These are phyloP conservation scores for Sebastes reedi DNA, from an alignment of 2,797 vertebrate species.

Conservation along the genomic window DNA sequence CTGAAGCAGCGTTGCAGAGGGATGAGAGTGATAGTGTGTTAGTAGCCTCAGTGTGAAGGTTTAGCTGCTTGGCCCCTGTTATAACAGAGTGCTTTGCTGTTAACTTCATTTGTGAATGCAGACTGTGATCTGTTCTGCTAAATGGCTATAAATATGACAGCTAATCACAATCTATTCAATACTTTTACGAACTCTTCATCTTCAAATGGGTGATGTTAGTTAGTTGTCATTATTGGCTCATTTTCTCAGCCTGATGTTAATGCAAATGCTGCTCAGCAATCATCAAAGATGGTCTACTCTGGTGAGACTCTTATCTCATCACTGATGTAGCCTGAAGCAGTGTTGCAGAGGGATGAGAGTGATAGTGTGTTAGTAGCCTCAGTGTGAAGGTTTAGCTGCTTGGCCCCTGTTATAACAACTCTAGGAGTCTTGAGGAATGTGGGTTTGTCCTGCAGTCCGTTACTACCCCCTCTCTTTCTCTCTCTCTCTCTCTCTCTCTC, in stretches of 20 bases:
- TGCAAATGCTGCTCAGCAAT: conserved; percentile 14
- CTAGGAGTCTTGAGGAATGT: conserved; percentile 84
- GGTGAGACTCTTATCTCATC: conserved; percentile 24
- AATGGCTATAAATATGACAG: too few species aligned
- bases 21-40: too few species aligned
- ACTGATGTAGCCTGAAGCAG: conserved; percentile 16
- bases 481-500: conserved; percentile 62
- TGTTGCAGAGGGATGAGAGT: conserved; percentile 42
- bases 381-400: conserved; percentile 56
- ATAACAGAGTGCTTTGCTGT: background rate
- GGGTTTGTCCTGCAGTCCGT: conserved; percentile 83
- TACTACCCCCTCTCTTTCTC: conserved; percentile 75
- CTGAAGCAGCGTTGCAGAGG: too few species aligned
- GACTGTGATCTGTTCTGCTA: background rate
- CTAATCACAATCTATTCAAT: background rate
- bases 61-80: too few species aligned
- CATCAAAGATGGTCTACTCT: background rate
- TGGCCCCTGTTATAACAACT: conserved; percentile 75
- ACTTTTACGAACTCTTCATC: background rate
- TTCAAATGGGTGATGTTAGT: background rate
- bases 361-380: conserved; percentile 23
- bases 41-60: too few species aligned
- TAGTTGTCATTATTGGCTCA: background rate
- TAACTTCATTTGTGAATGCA: conserved; percentile 1
- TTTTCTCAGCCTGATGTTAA: conserved; percentile 16